A percentile compares a stretch with the other conserved stretches of the same genome.
Evolutionary conservation across 2,888 invertebrate genomes (phyloP).

Genomic region (Polylopha cassiicola): DNA sequence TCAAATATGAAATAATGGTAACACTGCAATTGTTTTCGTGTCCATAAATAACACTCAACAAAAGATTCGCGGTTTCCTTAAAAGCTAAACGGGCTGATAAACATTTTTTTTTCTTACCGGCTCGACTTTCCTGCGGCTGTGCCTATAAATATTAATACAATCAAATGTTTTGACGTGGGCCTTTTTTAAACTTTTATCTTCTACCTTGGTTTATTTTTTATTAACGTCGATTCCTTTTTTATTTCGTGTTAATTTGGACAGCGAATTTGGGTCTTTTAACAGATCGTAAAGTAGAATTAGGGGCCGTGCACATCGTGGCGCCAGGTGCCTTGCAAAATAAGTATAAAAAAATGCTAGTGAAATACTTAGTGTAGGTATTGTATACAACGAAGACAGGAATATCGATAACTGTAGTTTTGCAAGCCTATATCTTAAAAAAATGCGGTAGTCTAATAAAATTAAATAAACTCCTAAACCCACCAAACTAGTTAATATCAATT

Average conservation of each 20-base stretch:
- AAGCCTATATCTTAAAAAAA: too few relatives aligned
- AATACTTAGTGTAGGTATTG: neutral
- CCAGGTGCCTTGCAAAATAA: slow-evolving; percentile 51
- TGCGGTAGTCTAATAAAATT: too few relatives aligned
- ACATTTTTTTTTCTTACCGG: slow-evolving; percentile 66
- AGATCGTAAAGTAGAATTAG: slow-evolving; percentile 73
- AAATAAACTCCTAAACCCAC: slow-evolving; percentile 7
- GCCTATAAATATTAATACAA: slow-evolving; percentile 78
- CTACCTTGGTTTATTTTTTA: slow-evolving; percentile 72
- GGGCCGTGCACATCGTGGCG: slow-evolving; percentile 48
- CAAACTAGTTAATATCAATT: slow-evolving; percentile 49
- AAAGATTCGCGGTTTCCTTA: slow-evolving; percentile 76
- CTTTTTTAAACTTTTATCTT: slow-evolving; percentile 76
- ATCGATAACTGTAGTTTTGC: too few relatives aligned
- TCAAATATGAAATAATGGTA: slow-evolving; percentile 74
- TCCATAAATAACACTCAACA: slow-evolving; percentile 74
- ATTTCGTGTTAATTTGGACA: slow-evolving; percentile 77
- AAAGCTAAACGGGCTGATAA: slow-evolving; percentile 76
- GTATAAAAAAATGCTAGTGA: neutral
- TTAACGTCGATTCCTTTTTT: slow-evolving; percentile 70
- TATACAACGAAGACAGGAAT: neutral
- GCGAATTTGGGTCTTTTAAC: slow-evolving; percentile 76
- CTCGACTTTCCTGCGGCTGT: slow-evolving; percentile 70
- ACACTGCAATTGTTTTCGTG: slow-evolving; percentile 74
- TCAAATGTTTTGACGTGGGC: slow-evolving; percentile 77